These are phyloP conservation scores for Uromys caudimaculatus DNA, from an alignment of 2,797 vertebrate genomes.

Conservation along the genomic window DNA sequence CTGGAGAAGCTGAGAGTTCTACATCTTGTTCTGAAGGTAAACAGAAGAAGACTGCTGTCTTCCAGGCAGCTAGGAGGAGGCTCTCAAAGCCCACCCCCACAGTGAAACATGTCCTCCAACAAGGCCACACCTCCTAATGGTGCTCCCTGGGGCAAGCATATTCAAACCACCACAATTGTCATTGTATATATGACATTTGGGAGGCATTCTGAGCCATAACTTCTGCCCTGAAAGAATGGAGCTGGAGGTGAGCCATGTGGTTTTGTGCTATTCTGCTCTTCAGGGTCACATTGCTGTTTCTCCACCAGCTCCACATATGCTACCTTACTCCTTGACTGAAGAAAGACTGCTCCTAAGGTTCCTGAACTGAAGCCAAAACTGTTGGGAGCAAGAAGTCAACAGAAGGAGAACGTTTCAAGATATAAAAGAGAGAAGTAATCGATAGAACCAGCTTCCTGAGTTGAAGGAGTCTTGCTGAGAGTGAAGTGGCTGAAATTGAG, in stretches of 20 bases:
- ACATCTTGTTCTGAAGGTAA: background rate
- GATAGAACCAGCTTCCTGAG: background rate
- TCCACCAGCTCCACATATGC: background rate
- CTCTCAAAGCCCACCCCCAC: background rate
- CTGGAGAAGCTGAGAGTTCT: background rate
- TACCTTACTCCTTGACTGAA: background rate
- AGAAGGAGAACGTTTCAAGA: background rate
- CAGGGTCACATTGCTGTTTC: background rate
- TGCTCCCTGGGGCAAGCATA: background rate
- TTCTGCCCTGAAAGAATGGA: background rate
- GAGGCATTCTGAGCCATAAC: background rate
- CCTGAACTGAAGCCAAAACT: conserved; percentile 19
- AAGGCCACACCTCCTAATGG: background rate
- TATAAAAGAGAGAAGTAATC: background rate
- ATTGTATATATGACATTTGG: no score
- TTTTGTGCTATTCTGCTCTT: background rate
- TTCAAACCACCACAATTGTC: background rate
- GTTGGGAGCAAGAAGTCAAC: conserved; percentile 12
- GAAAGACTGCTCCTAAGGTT: background rate
- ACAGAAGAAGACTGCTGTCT: background rate
- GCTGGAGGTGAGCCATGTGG: background rate
- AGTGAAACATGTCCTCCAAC: background rate
- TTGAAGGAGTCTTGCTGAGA: background rate
- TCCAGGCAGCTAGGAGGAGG: no score
- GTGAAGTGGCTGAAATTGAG: background rate